These are phyloP conservation scores for Acropternis orthonyx DNA, from an alignment of 2,797 vertebrate species.

Conservation along the genomic window DNA sequence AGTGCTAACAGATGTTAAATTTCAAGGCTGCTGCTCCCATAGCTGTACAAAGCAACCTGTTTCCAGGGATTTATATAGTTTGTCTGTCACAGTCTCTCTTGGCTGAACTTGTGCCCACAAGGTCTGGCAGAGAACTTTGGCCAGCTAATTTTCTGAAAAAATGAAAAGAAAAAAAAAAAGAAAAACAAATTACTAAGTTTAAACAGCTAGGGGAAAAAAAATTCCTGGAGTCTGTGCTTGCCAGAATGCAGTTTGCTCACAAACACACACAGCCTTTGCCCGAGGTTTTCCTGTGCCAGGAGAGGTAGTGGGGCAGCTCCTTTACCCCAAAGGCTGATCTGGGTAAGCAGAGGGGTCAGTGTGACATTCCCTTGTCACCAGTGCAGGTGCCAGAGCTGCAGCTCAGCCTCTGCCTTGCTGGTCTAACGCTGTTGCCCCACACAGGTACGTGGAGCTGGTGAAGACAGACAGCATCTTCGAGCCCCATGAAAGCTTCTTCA, in stretches of 20 bases:
- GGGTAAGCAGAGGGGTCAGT: not conserved
- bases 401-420: not conserved
- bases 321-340: not conserved
- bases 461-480: conserved; percentile 91
- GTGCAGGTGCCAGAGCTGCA: not conserved
- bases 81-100: not conserved
- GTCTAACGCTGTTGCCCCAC: not conserved
- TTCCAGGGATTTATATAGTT: not conserved
- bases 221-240: not conserved
- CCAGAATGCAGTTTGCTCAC: not conserved
- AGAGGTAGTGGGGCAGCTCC: not conserved
- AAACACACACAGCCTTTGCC: not conserved
- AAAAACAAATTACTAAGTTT: not conserved
- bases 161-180: not conserved
- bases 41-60: not conserved
- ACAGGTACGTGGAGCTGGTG: conserved; percentile 92
- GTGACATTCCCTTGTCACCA: not conserved
- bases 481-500: conserved; percentile 94
- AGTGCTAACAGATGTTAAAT: conserved; percentile 3
- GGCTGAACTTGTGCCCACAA: not conserved
- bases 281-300: not conserved
- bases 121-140: not conserved
- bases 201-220: not conserved
- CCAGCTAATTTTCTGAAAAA: not conserved
- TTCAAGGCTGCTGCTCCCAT: not conserved